Evolutionary conservation across 1,140 invertebrate species (phyloP).

Genomic region (Calycopis cecrops): DNA sequence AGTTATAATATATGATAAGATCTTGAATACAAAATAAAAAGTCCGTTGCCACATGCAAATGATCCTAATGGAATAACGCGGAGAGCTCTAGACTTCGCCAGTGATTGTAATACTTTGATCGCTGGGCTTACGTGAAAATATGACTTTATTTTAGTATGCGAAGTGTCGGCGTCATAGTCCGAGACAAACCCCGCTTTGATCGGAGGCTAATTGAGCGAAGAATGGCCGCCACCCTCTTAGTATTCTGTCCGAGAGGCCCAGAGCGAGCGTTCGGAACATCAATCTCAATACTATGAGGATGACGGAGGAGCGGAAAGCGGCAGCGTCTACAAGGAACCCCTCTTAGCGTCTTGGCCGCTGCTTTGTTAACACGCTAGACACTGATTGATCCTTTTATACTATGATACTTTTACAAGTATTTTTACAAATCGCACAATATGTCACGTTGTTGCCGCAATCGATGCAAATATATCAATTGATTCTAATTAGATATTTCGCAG

Average conservation of each 20-base stretch:
- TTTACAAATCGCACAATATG: background rate
- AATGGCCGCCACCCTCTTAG: conserved; percentile 54
- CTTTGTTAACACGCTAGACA: conserved; percentile 39
- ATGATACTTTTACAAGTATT: background rate
- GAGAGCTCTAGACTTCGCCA: conserved; percentile 23
- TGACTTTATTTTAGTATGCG: conserved; percentile 63
- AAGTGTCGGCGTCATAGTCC: conserved; percentile 50
- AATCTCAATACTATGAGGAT: conserved; percentile 65
- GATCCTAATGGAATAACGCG: conserved; percentile 14
- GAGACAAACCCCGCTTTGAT: conserved; percentile 52
- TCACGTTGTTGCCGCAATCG: no score
- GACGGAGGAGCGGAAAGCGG: conserved; percentile 54
- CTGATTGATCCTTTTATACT: conserved; percentile 53
- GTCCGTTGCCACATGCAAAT: background rate
- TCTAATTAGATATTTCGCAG: no score
- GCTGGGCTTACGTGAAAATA: conserved; percentile 60
- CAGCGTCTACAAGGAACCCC: conserved; percentile 55
- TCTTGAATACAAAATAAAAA: background rate
- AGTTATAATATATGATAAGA: background rate
- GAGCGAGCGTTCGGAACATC: conserved; percentile 54
- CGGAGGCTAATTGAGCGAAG: conserved; percentile 60
- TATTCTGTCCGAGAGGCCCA: conserved; percentile 48
- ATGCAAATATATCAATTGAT: no score
- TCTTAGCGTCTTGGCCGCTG: conserved; percentile 49
- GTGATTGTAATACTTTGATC: conserved; percentile 54